These are phyloP conservation scores for Melanocharis versteri DNA, from an alignment of 2,113 vertebrate species.

Conservation along the genomic window DNA sequence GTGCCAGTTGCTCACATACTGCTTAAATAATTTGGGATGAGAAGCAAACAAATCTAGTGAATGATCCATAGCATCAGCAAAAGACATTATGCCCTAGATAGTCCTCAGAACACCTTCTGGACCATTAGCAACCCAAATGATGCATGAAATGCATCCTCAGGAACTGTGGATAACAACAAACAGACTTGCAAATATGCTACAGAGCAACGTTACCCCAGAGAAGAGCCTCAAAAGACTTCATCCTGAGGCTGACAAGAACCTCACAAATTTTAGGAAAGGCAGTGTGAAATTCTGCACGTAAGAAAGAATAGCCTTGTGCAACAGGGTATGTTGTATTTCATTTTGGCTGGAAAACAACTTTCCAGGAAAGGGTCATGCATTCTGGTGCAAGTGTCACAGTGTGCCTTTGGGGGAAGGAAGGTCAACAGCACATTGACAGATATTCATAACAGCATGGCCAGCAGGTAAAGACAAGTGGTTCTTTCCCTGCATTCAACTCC, in stretches of 20 bases:
- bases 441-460: background rate
- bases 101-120: background rate
- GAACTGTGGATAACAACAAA: background rate
- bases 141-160: background rate
- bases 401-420: background rate
- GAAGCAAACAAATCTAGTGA: background rate
- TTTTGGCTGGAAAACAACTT: background rate
- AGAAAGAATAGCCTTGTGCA: background rate
- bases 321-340: background rate
- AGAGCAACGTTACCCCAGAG: background rate
- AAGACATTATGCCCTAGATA: background rate
- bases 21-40: background rate
- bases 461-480: background rate
- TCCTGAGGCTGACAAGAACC: background rate
- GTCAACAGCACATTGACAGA: background rate
- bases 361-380: background rate
- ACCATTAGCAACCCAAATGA: background rate
- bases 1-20: background rate
- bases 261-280: background rate
- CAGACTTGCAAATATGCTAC: background rate
- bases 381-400: background rate
- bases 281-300: background rate
- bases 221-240: background rate
- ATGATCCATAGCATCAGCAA: background rate
- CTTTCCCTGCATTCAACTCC: background rate